These are phyloP conservation scores for Ophthalmotilapia sp. DNA, from an alignment of 2,113 vertebrate species.

Conservation along the genomic window DNA sequence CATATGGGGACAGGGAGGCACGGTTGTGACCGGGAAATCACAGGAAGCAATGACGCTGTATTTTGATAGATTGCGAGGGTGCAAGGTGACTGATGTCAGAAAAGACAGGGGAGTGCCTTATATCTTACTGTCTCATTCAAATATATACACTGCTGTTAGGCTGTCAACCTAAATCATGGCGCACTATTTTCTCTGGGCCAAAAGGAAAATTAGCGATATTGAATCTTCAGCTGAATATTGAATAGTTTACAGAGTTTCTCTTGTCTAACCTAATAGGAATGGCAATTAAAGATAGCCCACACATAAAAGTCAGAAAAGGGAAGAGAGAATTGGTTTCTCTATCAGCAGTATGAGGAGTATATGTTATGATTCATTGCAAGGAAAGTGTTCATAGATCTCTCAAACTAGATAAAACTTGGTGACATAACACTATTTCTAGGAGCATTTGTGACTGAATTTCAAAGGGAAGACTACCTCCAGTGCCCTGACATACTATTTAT, in stretches of 20 bases:
- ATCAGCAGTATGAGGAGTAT: not conserved
- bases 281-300: constrained; percentile 3
- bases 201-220: constrained; percentile 67
- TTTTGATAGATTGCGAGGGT: constrained; percentile 28
- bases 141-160: constrained; percentile 49
- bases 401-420: not conserved
- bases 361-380: not conserved
- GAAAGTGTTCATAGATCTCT: not conserved
- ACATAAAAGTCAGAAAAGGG: not conserved
- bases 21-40: constrained; percentile 19
- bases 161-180: constrained; percentile 52
- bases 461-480: not conserved
- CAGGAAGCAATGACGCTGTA: not conserved
- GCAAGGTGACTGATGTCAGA: constrained; percentile 48
- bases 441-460: not conserved
- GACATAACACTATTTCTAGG: not conserved
- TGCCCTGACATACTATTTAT: not conserved
- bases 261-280: not conserved
- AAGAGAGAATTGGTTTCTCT: not conserved
- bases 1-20: not conserved
- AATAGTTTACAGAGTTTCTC: constrained; percentile 13
- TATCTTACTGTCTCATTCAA: constrained; percentile 54
- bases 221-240: constrained; percentile 39
- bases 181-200: constrained; percentile 49
- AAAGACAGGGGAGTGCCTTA: not conserved